Base-by-base conservation (phyloP, 2,888 invertebrate species). In the Trachelus stipa region DNA sequence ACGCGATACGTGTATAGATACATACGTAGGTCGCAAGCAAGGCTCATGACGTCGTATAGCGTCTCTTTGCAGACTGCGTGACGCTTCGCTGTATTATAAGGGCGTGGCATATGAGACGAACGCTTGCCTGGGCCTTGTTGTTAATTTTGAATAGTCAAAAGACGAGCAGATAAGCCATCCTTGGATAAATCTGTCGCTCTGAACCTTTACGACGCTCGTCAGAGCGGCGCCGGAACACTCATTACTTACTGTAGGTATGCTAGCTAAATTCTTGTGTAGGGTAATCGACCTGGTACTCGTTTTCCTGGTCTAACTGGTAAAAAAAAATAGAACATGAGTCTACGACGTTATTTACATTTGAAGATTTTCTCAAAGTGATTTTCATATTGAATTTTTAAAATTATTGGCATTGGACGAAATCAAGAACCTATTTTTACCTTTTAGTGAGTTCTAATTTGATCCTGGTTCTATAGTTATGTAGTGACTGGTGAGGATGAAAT, bases 31-130 rank as follows among this genome's bases (percentile, higher is more conserved):
- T 56, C 40, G 40, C 40, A 23, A 56, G 78, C 68, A 71, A 33
- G 33, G 71, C 71, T 15, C 23, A 23, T 56, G 23, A 31, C 71
- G 71, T 31, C 71, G 71, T 33, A 30, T 33, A 30, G 71, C 71
- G 33, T 71, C 40, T 56, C 71, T 69, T 30, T 82, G 84, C 83
- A 88, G 86, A 88, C 88, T 86, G 88, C 86, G 83, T 85, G 87
- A 88, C 88, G 86, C 88, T 86, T 73, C 76, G 78, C 77, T 81
- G 75, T 77, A 56, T 56, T 56, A 23, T 9, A 77, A 85, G 85
- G 87, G 87, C 85, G 86, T 87, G 85, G 86, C 85, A 56, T 23
- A 23, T 9, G 23, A 15, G 40, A 40, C 15, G 40, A 56, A 56
- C 23, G 40, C 40, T 56, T 56, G 40, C 40, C 15, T 40, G 40